Percentiles rank a stretch among this genome's conserved stretches.
Conservation (phyloP, 1,140 invertebrate species). For the Drosophila ogumai region DNA sequence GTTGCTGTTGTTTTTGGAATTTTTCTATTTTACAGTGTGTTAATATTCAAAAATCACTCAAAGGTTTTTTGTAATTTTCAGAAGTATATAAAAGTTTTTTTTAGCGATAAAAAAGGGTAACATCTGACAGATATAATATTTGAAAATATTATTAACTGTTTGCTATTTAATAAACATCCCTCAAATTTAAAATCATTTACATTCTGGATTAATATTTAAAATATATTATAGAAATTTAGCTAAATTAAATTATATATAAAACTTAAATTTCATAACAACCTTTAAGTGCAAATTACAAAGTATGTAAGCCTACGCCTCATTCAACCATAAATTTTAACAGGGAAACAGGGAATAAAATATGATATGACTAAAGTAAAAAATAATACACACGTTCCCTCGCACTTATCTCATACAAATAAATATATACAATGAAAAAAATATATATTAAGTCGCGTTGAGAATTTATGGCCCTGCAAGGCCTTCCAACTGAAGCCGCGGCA, state of each 20-base stretch:
- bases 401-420: slow-evolving; percentile 27
- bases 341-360: slow-evolving; percentile 55
- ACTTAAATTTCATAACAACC: not conserved
- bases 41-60: no score
- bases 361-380: slow-evolving; percentile 18
- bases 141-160: no score
- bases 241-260: not conserved
- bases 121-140: no score
- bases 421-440: slow-evolving; percentile 11
- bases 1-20: not conserved
- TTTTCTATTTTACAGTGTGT: no score
- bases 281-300: not conserved
- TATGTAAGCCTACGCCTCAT: not conserved
- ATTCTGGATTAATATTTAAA: no score
- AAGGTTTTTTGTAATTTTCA: no score
- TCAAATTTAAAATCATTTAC: no score
- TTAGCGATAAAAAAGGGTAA: no score
- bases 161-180: no score
- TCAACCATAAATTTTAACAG: slow-evolving; percentile 19
- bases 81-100: no score
- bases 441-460: slow-evolving; percentile 48
- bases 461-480: slow-evolving; percentile 67
- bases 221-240: no score
- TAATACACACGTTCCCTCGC: slow-evolving; percentile 7
- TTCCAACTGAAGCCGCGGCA: slow-evolving; percentile 48